Evolutionary conservation across 2,113 vertebrate species (phyloP), one percentile per base, ranked within the genome.

Genomic region (Gobio gobio): DNA sequence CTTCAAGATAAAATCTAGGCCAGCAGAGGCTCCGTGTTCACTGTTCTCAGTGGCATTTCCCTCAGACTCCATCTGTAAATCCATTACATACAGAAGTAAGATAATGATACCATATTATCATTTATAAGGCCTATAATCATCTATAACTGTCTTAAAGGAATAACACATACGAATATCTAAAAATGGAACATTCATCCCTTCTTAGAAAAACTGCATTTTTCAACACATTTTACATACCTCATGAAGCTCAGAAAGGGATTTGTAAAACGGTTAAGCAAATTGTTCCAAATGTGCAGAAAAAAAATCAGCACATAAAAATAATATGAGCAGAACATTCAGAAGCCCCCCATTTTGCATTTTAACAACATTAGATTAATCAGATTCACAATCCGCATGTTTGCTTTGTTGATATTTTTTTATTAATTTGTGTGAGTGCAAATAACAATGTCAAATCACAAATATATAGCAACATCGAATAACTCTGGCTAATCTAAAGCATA

Each of bases 51-150:
- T 47, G 45, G 10, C 45, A 7, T 54, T 85, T 63, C 90, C 86
- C 26, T 61, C 10, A 47, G 78, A 92, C 86, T 94, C 91, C 92
- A 94, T 94, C 93, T 95, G 84, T 43, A 90, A 92, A 47, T 68
- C n/a, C 8, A 61, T 61, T 43, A 24, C 56, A 78, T 12, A 61
- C 2, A 78, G 33, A 58, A 1, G 66, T 43, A 70, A 70, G 18
- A 70, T n/a, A 70, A 43, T 70, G 0, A 13, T 26, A 40, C 10
- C 40, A 20, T 22, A 36, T 29, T 26, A 54, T 16, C 13, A 29
- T 36, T 76, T 70, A 40, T 43, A 43, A 2, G 18, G 16, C 20
- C 49, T 22, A 9, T n/a, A n/a, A n/a, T n/a, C n/a, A n/a, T n/a
- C n/a, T n/a, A n/a, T 18, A 33, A 29, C 5, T 51, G 47, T 51